A percentile compares a stretch with the other conserved stretches of the same genome.
These are phyloP conservation scores for Hephaestus fuliginosus DNA, from an alignment of 2,797 vertebrate species.

Conservation along the genomic window DNA sequence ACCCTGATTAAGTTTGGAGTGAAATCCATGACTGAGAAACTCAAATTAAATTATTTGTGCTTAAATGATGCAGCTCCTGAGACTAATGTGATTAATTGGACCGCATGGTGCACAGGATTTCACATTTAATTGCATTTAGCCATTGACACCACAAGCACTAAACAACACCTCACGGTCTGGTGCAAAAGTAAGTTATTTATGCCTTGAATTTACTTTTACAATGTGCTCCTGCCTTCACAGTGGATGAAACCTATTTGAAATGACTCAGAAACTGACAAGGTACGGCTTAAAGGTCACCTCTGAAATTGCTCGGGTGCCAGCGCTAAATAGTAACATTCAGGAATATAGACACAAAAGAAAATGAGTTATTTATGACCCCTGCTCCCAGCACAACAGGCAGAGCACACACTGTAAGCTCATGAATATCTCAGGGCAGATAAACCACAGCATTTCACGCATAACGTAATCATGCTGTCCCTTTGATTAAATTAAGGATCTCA, in stretches of 20 bases:
- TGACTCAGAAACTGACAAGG: constrained; percentile 22
- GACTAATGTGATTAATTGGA: constrained; percentile 53
- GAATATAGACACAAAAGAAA: constrained; percentile 70
- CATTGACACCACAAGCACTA: constrained; percentile 11
- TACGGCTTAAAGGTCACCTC: constrained; percentile 67
- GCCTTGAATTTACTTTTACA: constrained; percentile 23
- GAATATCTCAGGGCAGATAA: constrained; percentile 70
- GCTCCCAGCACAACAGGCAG: constrained; percentile 44
- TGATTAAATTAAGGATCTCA: constrained; percentile 74
- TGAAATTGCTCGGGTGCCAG: constrained; percentile 56
- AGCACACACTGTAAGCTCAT: constrained; percentile 49
- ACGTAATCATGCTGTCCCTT: constrained; percentile 70
- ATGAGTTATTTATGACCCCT: constrained; percentile 76
- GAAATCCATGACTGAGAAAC: constrained; percentile 63
- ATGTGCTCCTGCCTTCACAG: constrained; percentile 27
- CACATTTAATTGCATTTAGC: constrained; percentile 50
- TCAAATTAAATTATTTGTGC: constrained; percentile 65
- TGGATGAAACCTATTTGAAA: constrained; percentile 43
- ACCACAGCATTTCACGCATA: constrained; percentile 64
- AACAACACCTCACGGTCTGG: not conserved
- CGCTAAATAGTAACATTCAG: constrained; percentile 62
- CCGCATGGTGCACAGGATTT: constrained; percentile 22
- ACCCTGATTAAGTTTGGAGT: constrained; percentile 54
- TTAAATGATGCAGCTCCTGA: constrained; percentile 48
- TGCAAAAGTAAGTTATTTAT: constrained; percentile 15